Evolutionary conservation across 2,113 vertebrate genomes (phyloP), one percentile per base, ranked within the genome.

Genomic region (Pterocles burchelli): DNA sequence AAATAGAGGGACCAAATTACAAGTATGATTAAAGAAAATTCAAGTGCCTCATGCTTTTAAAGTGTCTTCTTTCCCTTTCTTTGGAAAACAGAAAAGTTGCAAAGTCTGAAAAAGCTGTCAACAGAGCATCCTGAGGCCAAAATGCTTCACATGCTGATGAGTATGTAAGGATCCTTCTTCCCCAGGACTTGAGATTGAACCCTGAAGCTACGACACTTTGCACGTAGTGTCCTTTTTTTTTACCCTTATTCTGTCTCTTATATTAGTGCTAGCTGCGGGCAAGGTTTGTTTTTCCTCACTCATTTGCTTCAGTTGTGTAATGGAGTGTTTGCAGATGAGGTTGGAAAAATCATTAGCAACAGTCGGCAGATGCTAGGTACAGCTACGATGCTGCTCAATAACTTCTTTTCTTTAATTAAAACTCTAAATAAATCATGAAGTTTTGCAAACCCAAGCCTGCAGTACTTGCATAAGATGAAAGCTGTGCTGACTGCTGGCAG

Each of bases 401-500:
- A 93, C 85, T 95, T 95, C 24, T 94, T 96, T 94, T 49, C 76
- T 91, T 95, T 97, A 95, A 95, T 96, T 97, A 97, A 97, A 96
- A 83, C 87, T 95, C 61, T 89, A 97, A 98, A 97, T 96, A 97
- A 92, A 97, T 96, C 80, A 95, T 94, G 96, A 96, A 38, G 10
- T 80, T 86, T 81, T 92, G 66, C 90, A 97, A 96, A 91, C 66
- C 89, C 13, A 72, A 84, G 26, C 41, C 1, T 45, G 58, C 80
- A 78, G 57, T 62, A 66, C 59, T 95, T 73, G 38, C 24, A 17
- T 52, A 88, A 95, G 51, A 92, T 92, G 46, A 97, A 96, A 94
- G 62, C 62, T 72, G 10, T 74, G 57, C 70, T 93, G 19, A 83
- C 48, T 89, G 77, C 91, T 80, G 75, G 63, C n/a, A 81, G 17